Evolutionary conservation across 2,888 invertebrate species (phyloP).

Genomic region (Lasioglossum oenotherae): DNA sequence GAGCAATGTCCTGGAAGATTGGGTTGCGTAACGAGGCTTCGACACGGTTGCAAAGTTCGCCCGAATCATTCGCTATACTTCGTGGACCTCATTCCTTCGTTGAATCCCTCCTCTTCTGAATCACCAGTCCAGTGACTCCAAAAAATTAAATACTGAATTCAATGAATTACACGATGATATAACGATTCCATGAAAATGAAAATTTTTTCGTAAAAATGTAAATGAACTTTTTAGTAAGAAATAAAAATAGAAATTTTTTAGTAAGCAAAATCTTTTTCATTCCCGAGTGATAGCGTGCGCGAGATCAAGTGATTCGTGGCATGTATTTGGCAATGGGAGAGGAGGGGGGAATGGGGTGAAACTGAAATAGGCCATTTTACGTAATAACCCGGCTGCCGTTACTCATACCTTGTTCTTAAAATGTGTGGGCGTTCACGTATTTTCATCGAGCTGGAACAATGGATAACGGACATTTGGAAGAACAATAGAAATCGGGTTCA

Average conservation of each 20-base stretch:
- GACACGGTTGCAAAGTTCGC: slow-evolving; percentile 23
- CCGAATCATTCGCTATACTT: neutral
- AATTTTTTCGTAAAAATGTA: too few relatives aligned
- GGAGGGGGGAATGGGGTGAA: neutral
- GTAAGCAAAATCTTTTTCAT: neutral
- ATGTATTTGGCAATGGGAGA: slow-evolving; percentile 14
- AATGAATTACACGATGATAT: too few relatives aligned
- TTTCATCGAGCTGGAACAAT: slow-evolving; percentile 50
- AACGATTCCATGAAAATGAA: too few relatives aligned
- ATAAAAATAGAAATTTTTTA: too few relatives aligned
- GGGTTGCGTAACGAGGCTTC: slow-evolving; percentile 46
- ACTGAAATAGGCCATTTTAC: slow-evolving; percentile 48
- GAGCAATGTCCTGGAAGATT: slow-evolving; percentile 58
- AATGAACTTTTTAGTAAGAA: too few relatives aligned
- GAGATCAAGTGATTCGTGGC: neutral
- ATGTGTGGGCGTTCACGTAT: slow-evolving; percentile 46
- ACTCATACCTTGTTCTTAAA: slow-evolving; percentile 42
- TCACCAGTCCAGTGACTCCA: neutral
- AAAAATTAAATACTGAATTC: neutral
- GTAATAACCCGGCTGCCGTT: slow-evolving; percentile 36
- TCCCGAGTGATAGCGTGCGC: neutral
- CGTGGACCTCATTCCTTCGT: neutral
- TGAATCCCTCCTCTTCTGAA: neutral
- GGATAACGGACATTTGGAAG: slow-evolving; percentile 48
- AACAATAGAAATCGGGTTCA: slow-evolving; percentile 52